These are phyloP conservation scores for Drosophila dunni DNA, from an alignment of 1,140 invertebrate genomes.

Conservation along the genomic window DNA sequence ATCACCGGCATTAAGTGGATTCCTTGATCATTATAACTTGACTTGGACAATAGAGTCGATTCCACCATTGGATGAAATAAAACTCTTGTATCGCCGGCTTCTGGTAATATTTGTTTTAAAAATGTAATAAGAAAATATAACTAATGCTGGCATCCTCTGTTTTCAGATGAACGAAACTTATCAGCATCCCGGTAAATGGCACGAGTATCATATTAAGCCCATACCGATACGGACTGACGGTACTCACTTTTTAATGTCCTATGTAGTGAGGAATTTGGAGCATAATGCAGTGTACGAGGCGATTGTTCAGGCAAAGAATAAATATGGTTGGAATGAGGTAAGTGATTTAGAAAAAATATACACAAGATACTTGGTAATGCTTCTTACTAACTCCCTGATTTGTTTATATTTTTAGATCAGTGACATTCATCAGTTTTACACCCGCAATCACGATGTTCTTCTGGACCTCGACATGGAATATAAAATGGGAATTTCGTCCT, in stretches of 20 bases:
- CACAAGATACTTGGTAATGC: no score
- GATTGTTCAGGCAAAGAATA: conserved; percentile 88
- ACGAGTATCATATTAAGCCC: conserved; percentile 85
- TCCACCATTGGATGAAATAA: conserved; percentile 86
- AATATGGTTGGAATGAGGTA: conserved; percentile 88
- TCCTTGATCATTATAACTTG: conserved; percentile 85
- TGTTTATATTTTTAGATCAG: conserved; percentile 67
- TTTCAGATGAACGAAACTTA: conserved; percentile 86
- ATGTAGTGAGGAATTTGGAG: conserved; percentile 86
- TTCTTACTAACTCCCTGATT: not conserved
- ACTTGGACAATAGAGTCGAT: conserved; percentile 87
- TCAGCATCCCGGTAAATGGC: conserved; percentile 86
- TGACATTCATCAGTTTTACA: conserved; percentile 84
- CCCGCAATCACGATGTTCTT: conserved; percentile 79
- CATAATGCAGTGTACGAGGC: conserved; percentile 88
- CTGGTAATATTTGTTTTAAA: conserved; percentile 76
- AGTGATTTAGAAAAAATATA: not conserved
- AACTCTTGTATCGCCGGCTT: conserved; percentile 86
- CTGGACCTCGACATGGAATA: conserved; percentile 84
- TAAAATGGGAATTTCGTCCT: conserved; percentile 78
- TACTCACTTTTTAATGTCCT: conserved; percentile 85
- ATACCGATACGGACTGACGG: conserved; percentile 71
- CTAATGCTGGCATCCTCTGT: conserved; percentile 10
- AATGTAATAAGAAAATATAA: not conserved
- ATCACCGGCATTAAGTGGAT: conserved; percentile 84